Conservation (phyloP, 2,888 invertebrate genomes). For the Campoplex capitator region DNA sequence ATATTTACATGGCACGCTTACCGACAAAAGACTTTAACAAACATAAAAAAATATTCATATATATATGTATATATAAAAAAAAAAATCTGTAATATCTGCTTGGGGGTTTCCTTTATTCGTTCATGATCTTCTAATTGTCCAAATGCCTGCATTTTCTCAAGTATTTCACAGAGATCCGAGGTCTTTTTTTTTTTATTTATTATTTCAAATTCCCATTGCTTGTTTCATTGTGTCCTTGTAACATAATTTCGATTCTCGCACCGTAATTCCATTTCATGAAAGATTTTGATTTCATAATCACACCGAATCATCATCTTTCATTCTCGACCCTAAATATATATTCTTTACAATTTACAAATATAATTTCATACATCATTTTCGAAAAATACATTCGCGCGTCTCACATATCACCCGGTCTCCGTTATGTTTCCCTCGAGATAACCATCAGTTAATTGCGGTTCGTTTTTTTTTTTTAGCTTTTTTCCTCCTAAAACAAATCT, state of each 20-base stretch:
- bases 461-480: slow-evolving; percentile 49
- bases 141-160: slow-evolving; percentile 79
- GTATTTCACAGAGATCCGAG: slow-evolving; percentile 38
- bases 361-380: slow-evolving; percentile 81
- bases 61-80: slow-evolving; percentile 55
- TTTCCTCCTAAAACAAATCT: slow-evolving; percentile 74
- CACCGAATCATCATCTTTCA: slow-evolving; percentile 40
- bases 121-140: slow-evolving; percentile 70
- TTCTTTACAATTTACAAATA: slow-evolving; percentile 84
- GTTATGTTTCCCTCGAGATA: slow-evolving; percentile 65
- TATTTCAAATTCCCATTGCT: slow-evolving; percentile 60
- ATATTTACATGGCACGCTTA: slow-evolving; percentile 29
- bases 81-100: slow-evolving; percentile 70
- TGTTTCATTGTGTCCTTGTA: not conserved
- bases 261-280: slow-evolving; percentile 25
- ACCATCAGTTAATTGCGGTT: slow-evolving; percentile 21
- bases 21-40: slow-evolving; percentile 11
- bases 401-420: slow-evolving; percentile 74
- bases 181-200: slow-evolving; percentile 62
- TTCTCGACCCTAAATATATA: slow-evolving; percentile 73
- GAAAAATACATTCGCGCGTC: slow-evolving; percentile 82
- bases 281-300: slow-evolving; percentile 41
- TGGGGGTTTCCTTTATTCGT: slow-evolving; percentile 73
- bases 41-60: slow-evolving; percentile 6
- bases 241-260: slow-evolving; percentile 57